Evolutionary conservation across 92 coral and sea anemone genomes (phyloP).

Genomic region (Muricea muricata): DNA sequence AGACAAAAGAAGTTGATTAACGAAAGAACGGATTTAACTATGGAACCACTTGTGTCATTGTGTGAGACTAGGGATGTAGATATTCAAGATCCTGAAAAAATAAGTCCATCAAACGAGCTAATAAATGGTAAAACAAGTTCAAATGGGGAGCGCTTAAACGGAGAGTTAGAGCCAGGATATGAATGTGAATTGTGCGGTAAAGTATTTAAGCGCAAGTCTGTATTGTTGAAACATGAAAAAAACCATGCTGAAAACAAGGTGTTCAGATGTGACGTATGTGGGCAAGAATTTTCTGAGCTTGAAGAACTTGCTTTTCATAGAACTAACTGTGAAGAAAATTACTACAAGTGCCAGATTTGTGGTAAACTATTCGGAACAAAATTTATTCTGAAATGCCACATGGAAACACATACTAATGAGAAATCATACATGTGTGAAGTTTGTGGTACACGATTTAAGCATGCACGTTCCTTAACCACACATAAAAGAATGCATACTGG

Average conservation of each 20-base stretch:
- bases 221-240: neutral
- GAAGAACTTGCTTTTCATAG: conserved; percentile 1
- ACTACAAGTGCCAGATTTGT: conserved; percentile 1
- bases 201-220: neutral
- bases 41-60: neutral
- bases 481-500: conserved; percentile 10
- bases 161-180: neutral
- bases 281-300: neutral
- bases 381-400: neutral
- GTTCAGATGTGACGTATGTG: conserved; percentile 6
- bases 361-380: neutral
- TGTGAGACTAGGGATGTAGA: neutral
- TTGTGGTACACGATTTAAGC: conserved; percentile 1
- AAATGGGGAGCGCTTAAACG: neutral
- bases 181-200: neutral
- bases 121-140: neutral
- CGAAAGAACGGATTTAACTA: neutral
- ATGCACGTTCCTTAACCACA: neutral
- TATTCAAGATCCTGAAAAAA: neutral
- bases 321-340: neutral
- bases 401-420: neutral
- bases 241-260: conserved; percentile 1
- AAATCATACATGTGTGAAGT: neutral
- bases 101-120: neutral
- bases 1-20: neutral